Base-by-base conservation (phyloP, 2,797 vertebrate species). In the Poeciliopsis gracilis region DNA sequence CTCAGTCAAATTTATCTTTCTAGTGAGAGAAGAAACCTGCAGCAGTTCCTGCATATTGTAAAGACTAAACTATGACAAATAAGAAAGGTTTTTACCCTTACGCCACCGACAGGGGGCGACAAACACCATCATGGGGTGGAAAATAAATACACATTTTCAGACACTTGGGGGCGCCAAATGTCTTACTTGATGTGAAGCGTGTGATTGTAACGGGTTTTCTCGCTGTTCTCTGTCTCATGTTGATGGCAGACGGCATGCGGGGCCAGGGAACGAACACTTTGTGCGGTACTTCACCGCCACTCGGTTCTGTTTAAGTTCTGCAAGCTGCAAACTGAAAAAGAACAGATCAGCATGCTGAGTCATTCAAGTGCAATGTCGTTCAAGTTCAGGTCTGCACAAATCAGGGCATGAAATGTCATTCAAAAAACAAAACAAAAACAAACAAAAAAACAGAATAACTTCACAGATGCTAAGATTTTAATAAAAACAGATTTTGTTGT, bases 141-240 rank as follows among this genome's bases (percentile, higher is more conserved):
- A 63, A 30, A 13, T 1, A 33, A 33, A 33, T 8, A 4, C 51
- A 33, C 1, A 5, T 46, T 55, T 83, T 80, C 6, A 23, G 57
- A 46, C 92, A 25, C 87, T 80, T 33, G 91, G 74, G 72, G 92
- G 90, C 75, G 89, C 84, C 77, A 92, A 23, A 85, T 9, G 0
- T 8, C 18, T 20, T 36, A 3, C 0, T 59, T 77, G 13, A 11
- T 45, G 3, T n/a, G 1, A 18, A 45, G 61, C 38, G 33, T 9
- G 2, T 33, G 30, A 63, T 18, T 18, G 20, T 5, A 4, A 23
- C 38, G 2, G 8, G 30, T 38, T 38, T 66, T 66, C 2, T 66
- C 33, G 8, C 33, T 36, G 61, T 23, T 10, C 1, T 3, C 16
- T 66, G 61, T 38, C 20, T 41, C 36, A 3, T 41, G 36, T 23